These are phyloP conservation scores for Drosophila pullipes DNA, from an alignment of 2,888 invertebrate genomes.

Conservation along the genomic window DNA sequence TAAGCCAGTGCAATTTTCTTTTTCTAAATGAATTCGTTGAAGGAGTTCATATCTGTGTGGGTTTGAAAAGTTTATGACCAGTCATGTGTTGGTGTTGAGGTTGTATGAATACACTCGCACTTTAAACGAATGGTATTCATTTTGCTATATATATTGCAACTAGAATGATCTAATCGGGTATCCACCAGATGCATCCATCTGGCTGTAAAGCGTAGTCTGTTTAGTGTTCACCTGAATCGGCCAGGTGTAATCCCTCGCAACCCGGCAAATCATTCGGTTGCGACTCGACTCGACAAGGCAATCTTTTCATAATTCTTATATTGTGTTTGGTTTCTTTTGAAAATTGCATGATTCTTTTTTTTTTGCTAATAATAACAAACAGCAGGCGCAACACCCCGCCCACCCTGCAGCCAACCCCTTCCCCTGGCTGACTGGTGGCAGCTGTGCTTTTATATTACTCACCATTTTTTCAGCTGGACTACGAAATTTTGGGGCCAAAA, in stretches of 20 bases:
- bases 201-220: slow-evolving; percentile 30
- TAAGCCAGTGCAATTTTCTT: neutral
- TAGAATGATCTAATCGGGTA: slow-evolving; percentile 31
- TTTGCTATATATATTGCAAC: slow-evolving; percentile 4
- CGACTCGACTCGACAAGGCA: slow-evolving; percentile 31
- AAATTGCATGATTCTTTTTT: slow-evolving; percentile 69
- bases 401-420: neutral
- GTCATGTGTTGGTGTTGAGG: neutral
- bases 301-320: slow-evolving; percentile 71
- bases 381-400: slow-evolving; percentile 26
- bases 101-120: neutral
- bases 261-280: slow-evolving; percentile 63
- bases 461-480: slow-evolving; percentile 47
- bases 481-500: slow-evolving; percentile 62
- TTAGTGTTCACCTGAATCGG: slow-evolving; percentile 42
- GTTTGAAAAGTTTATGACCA: neutral
- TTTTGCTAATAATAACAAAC: slow-evolving; percentile 74
- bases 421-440: slow-evolving; percentile 30
- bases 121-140: neutral
- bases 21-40: neutral
- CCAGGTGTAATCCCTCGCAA: slow-evolving; percentile 68
- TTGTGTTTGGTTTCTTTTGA: slow-evolving; percentile 76
- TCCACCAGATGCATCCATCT: slow-evolving; percentile 22
- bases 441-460: slow-evolving; percentile 65
- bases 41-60: neutral